Percentiles rank a stretch among this genome's conserved stretches.
phyloP scores from a whole-genome alignment of 2,888 invertebrate species.

The Lapara coniferarum region DNA sequence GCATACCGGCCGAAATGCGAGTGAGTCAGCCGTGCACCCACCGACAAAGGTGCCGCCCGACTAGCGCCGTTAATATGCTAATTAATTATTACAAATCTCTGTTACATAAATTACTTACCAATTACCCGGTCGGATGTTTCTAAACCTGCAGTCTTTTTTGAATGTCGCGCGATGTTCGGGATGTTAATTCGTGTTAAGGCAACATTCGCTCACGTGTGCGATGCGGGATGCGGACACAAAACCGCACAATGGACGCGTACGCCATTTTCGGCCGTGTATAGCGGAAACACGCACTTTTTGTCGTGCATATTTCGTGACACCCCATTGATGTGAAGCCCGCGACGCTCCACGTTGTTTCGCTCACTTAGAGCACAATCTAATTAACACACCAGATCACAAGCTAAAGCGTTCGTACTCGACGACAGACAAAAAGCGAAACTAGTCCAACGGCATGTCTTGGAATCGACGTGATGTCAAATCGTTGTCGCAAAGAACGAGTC shows the following conservation, averaged over 20 bases:
- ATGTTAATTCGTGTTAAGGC: slow-evolving; percentile 31
- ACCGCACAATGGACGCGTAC: slow-evolving; percentile 64
- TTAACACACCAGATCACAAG: slow-evolving; percentile 77
- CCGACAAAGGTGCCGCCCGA: slow-evolving; percentile 76
- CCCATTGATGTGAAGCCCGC: slow-evolving; percentile 41
- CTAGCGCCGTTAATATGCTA: slow-evolving; percentile 80
- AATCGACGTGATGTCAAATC: slow-evolving; percentile 81
- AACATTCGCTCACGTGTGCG: slow-evolving; percentile 63
- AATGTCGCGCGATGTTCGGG: slow-evolving; percentile 2
- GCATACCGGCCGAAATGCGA: slow-evolving; percentile 76
- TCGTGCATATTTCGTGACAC: slow-evolving; percentile 70
- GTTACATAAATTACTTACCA: slow-evolving; percentile 70
- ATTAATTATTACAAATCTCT: slow-evolving; percentile 81
- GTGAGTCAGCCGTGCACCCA: slow-evolving; percentile 75
- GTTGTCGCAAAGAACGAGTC: slow-evolving; percentile 78
- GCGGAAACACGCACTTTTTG: slow-evolving; percentile 63
- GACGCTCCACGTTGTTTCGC: slow-evolving; percentile 1
- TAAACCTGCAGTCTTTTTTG: slow-evolving; percentile 40
- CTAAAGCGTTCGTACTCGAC: slow-evolving; percentile 66
- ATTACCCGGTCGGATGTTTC: slow-evolving; percentile 58
- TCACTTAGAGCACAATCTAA: slow-evolving; percentile 47
- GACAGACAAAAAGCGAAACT: slow-evolving; percentile 68
- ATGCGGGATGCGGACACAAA: slow-evolving; percentile 42
- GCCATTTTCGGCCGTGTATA: slow-evolving; percentile 64
- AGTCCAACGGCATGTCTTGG: slow-evolving; percentile 75